A percentile compares a stretch with the other conserved stretches of the same genome.
Conservation (phyloP, 2,113 vertebrate genomes). For the Sphaerodactylus townsendi region DNA sequence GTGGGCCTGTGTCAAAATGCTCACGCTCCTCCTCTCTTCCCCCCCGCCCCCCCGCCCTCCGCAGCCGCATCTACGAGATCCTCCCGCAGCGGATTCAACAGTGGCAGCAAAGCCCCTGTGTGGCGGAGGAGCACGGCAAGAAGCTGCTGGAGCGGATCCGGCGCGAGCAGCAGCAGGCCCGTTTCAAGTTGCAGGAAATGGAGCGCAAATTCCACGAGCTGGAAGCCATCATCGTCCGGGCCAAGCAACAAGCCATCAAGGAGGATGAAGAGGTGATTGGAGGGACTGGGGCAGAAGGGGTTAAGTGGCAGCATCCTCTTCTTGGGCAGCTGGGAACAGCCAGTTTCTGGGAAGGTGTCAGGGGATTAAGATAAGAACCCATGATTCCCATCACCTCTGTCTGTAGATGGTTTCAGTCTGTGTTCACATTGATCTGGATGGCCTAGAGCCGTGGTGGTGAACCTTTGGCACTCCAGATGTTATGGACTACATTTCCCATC, state of each 20-base stretch:
- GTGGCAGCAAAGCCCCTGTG: slow-evolving; percentile 96
- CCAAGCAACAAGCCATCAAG: slow-evolving; percentile 92
- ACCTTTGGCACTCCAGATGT: too few relatives aligned
- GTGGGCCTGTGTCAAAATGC: background rate
- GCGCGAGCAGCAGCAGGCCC: slow-evolving; percentile 89
- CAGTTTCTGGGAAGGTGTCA: too few relatives aligned
- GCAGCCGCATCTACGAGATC: slow-evolving; percentile 94
- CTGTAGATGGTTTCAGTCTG: background rate
- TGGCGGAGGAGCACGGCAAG: slow-evolving; percentile 93
- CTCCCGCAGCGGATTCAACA: slow-evolving; percentile 95
- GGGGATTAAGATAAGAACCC: background rate
- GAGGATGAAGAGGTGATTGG: slow-evolving; percentile 89
- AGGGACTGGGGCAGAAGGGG: background rate
- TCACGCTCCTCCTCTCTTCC: too few relatives aligned
- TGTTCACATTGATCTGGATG: too few relatives aligned
- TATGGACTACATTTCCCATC: too few relatives aligned
- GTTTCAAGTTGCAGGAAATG: slow-evolving; percentile 92
- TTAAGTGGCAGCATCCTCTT: too few relatives aligned
- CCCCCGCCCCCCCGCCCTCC: background rate
- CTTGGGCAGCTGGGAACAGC: background rate
- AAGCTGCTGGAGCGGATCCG: slow-evolving; percentile 93
- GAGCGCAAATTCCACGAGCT: slow-evolving; percentile 93
- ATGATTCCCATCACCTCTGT: background rate
- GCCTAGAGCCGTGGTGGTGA: too few relatives aligned
- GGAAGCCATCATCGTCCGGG: slow-evolving; percentile 90